Evolutionary conservation across 1,140 invertebrate species (phyloP), one percentile per base, ranked within the genome.

Genomic region (Trachymyrmex septentrionalis): DNA sequence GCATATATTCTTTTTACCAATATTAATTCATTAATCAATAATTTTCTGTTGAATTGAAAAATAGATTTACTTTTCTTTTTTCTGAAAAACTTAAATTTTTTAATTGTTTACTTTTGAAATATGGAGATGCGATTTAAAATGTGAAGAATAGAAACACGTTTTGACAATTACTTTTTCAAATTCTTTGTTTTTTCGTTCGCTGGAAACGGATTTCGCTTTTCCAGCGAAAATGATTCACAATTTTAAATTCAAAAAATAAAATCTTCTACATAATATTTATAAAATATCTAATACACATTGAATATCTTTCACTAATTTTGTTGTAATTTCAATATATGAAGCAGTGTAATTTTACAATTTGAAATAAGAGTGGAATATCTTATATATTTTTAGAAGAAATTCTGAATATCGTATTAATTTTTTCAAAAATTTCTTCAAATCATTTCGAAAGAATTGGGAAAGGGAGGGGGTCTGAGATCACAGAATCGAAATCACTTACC

Each of bases 401-500:
- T 75, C 9, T 63, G 27, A 12, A 61, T 34, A 21, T 73, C 7
- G 27, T 44, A 9, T 61, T 57, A 24, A 24, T 73, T 82, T 44
- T 38, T 27, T 27, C 59, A 19, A 77, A 76, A 63, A 50, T 48
- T 64, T 10, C 5, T 10, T 34, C 14, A 27, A 30, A 48, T n/a
- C 38, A 53, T 14, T 63, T 21, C 12, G 53, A 21, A 44, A 50
- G 30, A 34, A 61, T 48, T 55, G 6, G 6, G 48, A 1, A n/a
- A 67, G 4, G 10, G 19, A 9, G 19, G 0, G 0, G 38, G 9
- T 44, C 38, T 10, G 6, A 44, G 10, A n/a, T 50, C 3, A 5
- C 1, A 34, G 27, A 64, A 12, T 38, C 44, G 48, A 75, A 59
- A 50, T 53, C 55, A 92, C 93, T 94, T 71, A 94, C 93, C 93